Evolutionary conservation across 2,797 vertebrate species (phyloP).

Genomic region (Enoplosus armatus): DNA sequence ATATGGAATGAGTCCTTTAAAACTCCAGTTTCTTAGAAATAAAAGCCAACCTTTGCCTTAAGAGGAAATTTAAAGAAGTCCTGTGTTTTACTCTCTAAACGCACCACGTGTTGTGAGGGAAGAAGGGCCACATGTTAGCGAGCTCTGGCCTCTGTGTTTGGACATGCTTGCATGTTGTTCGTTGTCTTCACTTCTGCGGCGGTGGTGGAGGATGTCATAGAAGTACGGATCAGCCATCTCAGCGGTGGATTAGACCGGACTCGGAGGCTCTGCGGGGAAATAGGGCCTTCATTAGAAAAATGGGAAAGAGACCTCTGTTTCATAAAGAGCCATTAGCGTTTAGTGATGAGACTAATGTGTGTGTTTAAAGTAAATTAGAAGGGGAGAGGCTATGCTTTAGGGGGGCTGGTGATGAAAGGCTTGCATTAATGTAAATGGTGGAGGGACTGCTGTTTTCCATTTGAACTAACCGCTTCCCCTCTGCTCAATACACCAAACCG

Average conservation of each 20-base stretch:
- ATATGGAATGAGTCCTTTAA: not conserved
- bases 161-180: constrained; percentile 61
- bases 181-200: constrained; percentile 55
- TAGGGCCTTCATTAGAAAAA: constrained; percentile 77
- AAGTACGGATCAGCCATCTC: constrained; percentile 64
- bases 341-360: constrained; percentile 96
- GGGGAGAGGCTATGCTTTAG: constrained; percentile 92
- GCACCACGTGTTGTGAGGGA: constrained; percentile 25
- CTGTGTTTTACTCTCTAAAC: not conserved
- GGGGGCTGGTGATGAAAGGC: constrained; percentile 96
- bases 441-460: constrained; percentile 93
- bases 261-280: constrained; percentile 69
- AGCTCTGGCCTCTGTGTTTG: constrained; percentile 48
- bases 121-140: constrained; percentile 30
- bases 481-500: constrained; percentile 59
- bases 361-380: constrained; percentile 95
- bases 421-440: constrained; percentile 91
- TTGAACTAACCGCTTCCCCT: constrained; percentile 88
- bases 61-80: not conserved
- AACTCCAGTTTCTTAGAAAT: not conserved
- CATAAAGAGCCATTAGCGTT: constrained; percentile 92
- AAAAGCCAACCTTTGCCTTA: not conserved
- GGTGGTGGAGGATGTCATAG: constrained; percentile 44
- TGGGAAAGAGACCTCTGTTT: constrained; percentile 83
- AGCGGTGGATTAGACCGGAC: constrained; percentile 68